Base-by-base conservation (phyloP, 1,140 invertebrate genomes). In the Wiebesia pumilae region DNA sequence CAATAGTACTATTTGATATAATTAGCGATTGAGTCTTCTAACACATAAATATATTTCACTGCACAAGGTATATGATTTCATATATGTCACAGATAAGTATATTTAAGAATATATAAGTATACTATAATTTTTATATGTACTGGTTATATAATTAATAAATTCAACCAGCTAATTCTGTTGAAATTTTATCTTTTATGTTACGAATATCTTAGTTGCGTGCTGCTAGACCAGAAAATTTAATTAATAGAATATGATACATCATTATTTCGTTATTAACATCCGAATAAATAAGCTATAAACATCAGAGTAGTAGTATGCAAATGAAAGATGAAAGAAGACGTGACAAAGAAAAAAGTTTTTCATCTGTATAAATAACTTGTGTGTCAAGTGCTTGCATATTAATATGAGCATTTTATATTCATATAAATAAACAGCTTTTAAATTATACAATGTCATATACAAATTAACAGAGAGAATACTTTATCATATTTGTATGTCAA, bases 381-480 rank as follows among this genome's bases (percentile, higher is more conserved):
- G 43, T 47, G 4, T 69, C n/a, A 43, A 12, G 7, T 27, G 10
- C 7, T 27, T 75, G n/a, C 6, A 27, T 27, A 24, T 75, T 43
- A 47, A 47, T 47, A 47, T 47, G 12, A 47, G 12, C 43, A 47
- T 47, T 47, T 47, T 47, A 7, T 47, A 47, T 47, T 4, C 43
- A 54, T 54, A 54, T 47, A 47, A 47, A 47, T 47, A 7, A 7
- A 47, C 43, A 7, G 51, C 7, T 19, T 40, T 9, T 81, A 16
- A 81, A 81, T 67, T 62, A 67, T 19, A 47, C 19, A n/a, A n/a
- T 43, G 27, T 54, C 14, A 12, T 6, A 62, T 21, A 40, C n/a
- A 82, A 82, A 82, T 82, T 35, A 71, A 82, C 30, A 16, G 40
- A 69, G 51, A 38, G n/a, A 10, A 16, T 7, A 47, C 9, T 69